Evolutionary conservation across 2,797 vertebrate species (phyloP).

Genomic region (Pipistrellus pipistrellus): DNA sequence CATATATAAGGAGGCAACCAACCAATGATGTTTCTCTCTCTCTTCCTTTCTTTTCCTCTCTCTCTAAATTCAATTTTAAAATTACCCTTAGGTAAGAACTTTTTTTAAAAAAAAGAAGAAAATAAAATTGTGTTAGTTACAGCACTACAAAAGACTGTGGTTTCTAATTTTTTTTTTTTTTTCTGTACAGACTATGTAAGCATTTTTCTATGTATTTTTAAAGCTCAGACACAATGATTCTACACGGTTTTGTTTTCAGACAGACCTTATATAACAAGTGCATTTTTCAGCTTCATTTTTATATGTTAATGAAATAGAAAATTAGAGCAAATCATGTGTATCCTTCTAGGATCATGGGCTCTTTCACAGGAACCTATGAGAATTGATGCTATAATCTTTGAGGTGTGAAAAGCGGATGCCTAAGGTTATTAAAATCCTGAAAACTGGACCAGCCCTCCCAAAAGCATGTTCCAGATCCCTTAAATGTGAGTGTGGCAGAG

Average conservation of each 20-base stretch:
- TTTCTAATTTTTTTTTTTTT: conserved; percentile 40
- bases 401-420: neutral
- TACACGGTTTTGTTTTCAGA: conserved; percentile 40
- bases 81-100: neutral
- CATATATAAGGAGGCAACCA: neutral
- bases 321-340: neutral
- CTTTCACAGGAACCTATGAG: neutral
- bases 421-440: conserved; percentile 19
- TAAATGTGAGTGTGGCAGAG: conserved; percentile 18
- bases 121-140: neutral
- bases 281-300: neutral
- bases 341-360: neutral
- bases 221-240: neutral
- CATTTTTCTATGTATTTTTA: neutral
- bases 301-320: conserved; percentile 22
- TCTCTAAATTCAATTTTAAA: neutral
- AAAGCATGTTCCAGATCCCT: conserved; percentile 41
- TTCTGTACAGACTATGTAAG: neutral
- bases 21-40: neutral
- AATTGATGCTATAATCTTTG: conserved; percentile 74
- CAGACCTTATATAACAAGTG: neutral
- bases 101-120: neutral
- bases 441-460: neutral
- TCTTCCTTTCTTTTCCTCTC: neutral
- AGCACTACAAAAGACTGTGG: neutral